These are phyloP conservation scores for Palythoa grandiflora DNA, from an alignment of 92 coral and sea anemone species.

Conservation along the genomic window DNA sequence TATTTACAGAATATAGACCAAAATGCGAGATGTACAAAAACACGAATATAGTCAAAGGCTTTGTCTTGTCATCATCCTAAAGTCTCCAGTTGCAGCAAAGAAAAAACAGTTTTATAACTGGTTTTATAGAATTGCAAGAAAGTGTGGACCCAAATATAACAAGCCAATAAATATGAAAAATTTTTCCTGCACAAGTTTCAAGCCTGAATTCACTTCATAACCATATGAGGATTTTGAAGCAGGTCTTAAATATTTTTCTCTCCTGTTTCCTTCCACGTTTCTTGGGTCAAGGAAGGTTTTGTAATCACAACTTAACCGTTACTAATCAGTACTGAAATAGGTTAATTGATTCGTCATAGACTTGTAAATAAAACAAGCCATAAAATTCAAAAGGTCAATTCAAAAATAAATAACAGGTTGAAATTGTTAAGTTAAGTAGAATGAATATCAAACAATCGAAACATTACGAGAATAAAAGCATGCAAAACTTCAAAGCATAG, in stretches of 20 bases:
- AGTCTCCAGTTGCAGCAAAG: too few relatives aligned
- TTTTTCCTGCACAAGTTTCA: not conserved
- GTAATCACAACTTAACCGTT: not conserved
- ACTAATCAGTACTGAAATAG: not conserved
- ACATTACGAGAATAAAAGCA: not conserved
- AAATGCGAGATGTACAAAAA: too few relatives aligned
- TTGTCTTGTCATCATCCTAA: too few relatives aligned
- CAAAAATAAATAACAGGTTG: not conserved
- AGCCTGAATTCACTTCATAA: not conserved
- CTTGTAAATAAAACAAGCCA: not conserved
- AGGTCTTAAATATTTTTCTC: not conserved
- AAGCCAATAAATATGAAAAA: conserved; percentile 6
- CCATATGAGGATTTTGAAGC: not conserved
- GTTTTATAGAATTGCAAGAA: not conserved
- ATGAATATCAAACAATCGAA: not conserved
- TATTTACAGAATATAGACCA: conserved; percentile 11
- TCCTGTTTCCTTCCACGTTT: not conserved
- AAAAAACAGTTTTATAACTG: too few relatives aligned
- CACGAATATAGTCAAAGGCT: too few relatives aligned
- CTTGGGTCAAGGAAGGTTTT: not conserved
- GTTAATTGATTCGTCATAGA: not conserved
- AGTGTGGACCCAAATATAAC: not conserved
- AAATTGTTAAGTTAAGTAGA: not conserved
- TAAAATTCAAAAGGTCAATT: not conserved
- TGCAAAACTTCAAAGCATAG: not conserved